Evolutionary conservation across 1,140 invertebrate genomes (phyloP), one percentile per base, ranked within the genome.

Genomic region (Pissodes strobi): DNA sequence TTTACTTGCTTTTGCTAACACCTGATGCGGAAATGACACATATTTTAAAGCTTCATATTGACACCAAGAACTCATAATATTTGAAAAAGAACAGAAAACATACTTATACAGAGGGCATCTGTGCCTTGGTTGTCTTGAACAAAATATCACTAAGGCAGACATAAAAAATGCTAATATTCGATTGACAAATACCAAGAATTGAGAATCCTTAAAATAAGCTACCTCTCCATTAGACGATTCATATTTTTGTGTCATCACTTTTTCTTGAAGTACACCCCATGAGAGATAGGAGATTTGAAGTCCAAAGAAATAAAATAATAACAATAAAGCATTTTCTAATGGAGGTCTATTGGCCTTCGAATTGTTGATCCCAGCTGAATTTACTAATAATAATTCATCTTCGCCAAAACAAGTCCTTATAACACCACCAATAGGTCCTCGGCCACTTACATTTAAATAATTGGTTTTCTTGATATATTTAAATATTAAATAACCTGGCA

Each of bases 21-120:
- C 93, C 84, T 98, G 97, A 38, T 94, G 95, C 1, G 97, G 97
- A 80, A 99, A 99, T 74, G 91, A 97, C 68, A 99, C 94, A 82
- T 91, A 99, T 80, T 99, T 99, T 2, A 99, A 82, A 17, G 97
- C 97, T 82, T 99, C 97, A 77, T 99, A 99, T 80, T 99, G 97
- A 80, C 95, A 99, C 97, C 97, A 99, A 37, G 94, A 96, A 77
- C 95, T 98, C 86, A 99, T 89, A 62, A 98, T 95, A 80, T 99
- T 99, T 13, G 95, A 97, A 69, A 99, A 88, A 0, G 96, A 97
- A 77, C 94, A 95, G 81, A 91, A 99, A 0, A 91, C 92, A 82
- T 98, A 99, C 81, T 97, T 95, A 79, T 98, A 98, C 1, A 98
- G 81, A 2, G 97, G 97, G 48, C 93, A 90, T 39, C 83, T 83